phyloP scores from a whole-genome alignment of 2,888 invertebrate genomes.

The Tipula confusa region DNA sequence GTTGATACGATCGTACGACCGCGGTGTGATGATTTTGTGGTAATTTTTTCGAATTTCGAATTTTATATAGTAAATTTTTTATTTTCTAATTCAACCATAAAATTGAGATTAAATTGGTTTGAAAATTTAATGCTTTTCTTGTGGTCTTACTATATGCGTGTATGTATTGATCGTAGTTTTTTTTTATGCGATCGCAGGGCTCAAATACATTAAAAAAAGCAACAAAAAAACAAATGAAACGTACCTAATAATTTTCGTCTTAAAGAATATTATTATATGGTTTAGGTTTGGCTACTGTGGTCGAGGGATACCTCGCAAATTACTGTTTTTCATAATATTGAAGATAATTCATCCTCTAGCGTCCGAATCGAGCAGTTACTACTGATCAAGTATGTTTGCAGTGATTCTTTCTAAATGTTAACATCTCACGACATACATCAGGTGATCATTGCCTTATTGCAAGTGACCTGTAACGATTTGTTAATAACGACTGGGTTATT shows the following conservation, averaged over 20 bases:
- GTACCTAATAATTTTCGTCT: background rate
- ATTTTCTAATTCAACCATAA: constrained; percentile 25
- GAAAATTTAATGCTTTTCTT: background rate
- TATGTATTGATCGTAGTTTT: background rate
- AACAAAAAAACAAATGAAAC: background rate
- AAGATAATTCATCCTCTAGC: too few species aligned
- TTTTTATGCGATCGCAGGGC: background rate
- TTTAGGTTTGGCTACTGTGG: too few species aligned
- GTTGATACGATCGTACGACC: background rate
- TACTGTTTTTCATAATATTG: too few species aligned
- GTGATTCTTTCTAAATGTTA: too few species aligned
- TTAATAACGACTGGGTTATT: too few species aligned
- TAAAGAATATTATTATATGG: background rate
- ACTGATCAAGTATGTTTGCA: too few species aligned
- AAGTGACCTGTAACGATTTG: too few species aligned
- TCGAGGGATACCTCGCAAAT: too few species aligned
- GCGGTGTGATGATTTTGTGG: constrained; percentile 25
- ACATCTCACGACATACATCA: too few species aligned
- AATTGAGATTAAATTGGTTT: constrained; percentile 9
- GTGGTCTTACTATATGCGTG: background rate
- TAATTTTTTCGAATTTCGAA: background rate
- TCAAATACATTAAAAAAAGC: background rate
- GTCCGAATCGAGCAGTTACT: too few species aligned
- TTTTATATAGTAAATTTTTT: background rate
- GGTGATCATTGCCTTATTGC: too few species aligned